phyloP scores from a whole-genome alignment of 2,113 vertebrate species.

The Aix galericulata region DNA sequence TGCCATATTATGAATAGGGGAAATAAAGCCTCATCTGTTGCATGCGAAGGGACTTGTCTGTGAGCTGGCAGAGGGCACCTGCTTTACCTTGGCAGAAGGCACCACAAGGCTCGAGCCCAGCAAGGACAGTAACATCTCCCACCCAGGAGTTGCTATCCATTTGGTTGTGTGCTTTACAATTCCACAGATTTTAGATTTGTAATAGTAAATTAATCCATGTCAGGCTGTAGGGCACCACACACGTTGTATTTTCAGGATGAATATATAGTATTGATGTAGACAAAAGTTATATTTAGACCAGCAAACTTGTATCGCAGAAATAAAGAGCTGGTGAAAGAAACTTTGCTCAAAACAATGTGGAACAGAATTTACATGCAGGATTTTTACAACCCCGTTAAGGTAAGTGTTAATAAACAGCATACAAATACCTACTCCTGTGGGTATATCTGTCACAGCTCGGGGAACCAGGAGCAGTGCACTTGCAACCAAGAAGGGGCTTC shows the following conservation, averaged over 20 bases:
- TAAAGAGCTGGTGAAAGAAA: not conserved
- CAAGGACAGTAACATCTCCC: not conserved
- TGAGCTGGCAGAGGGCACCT: not conserved
- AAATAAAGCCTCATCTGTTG: not conserved
- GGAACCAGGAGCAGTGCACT: not conserved
- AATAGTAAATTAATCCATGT: not conserved
- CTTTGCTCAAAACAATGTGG: not conserved
- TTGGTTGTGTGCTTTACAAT: not conserved
- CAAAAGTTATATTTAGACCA: not conserved
- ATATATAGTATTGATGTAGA: accelerated
- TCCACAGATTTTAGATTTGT: not conserved
- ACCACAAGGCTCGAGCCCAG: accelerated
- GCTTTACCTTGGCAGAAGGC: not conserved
- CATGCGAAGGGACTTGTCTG: not conserved
- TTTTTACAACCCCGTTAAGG: conserved; percentile 22
- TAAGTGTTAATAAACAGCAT: not conserved
- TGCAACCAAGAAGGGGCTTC: accelerated
- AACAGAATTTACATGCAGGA: not conserved
- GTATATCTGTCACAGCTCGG: not conserved
- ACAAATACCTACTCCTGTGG: not conserved
- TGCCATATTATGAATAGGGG: not conserved
- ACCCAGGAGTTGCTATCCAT: accelerated
- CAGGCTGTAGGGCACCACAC: not conserved
- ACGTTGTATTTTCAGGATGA: not conserved
- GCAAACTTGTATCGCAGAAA: not conserved